phyloP scores from a whole-genome alignment of 2,888 invertebrate species.

The Andrena marginata region DNA sequence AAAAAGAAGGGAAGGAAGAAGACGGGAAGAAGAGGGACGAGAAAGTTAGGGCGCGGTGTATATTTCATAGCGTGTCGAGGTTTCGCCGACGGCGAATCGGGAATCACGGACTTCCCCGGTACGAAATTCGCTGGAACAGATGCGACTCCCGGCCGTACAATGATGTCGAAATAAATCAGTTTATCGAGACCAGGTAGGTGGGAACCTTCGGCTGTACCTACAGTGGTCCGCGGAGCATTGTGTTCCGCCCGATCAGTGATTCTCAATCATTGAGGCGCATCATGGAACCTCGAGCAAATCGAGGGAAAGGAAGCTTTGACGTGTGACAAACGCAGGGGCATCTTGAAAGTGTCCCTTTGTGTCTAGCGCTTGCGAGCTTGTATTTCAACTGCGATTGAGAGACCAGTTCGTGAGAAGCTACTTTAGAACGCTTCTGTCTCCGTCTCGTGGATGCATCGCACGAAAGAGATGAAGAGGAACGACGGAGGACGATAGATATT shows the following conservation, averaged over 20 bases:
- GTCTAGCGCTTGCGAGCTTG: neutral
- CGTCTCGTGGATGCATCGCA: neutral
- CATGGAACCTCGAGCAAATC: neutral
- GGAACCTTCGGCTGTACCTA: constrained; percentile 72
- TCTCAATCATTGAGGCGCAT: constrained; percentile 73
- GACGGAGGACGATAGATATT: neutral
- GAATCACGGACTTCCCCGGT: constrained; percentile 42
- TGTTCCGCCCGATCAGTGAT: constrained; percentile 78
- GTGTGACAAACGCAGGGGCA: constrained; percentile 44
- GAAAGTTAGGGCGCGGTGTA: constrained; percentile 30
- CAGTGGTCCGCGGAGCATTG: constrained; percentile 77
- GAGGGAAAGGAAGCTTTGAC: constrained; percentile 29
- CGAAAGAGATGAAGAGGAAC: neutral
- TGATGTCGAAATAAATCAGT: constrained; percentile 84
- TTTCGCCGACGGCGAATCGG: constrained; percentile 34
- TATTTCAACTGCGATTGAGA: constrained; percentile 12
- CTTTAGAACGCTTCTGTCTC: neutral
- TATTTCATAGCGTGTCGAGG: constrained; percentile 34
- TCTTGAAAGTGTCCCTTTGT: constrained; percentile 44
- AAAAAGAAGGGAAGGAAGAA: neutral
- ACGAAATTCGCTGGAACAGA: constrained; percentile 79
- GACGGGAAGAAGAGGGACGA: constrained; percentile 6
- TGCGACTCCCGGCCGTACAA: constrained; percentile 77
- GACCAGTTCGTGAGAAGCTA: constrained; percentile 1
- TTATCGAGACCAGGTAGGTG: constrained; percentile 81